These are phyloP conservation scores for Protobothrops mucrosquamatus DNA, from an alignment of 2,113 vertebrate species.

Conservation along the genomic window DNA sequence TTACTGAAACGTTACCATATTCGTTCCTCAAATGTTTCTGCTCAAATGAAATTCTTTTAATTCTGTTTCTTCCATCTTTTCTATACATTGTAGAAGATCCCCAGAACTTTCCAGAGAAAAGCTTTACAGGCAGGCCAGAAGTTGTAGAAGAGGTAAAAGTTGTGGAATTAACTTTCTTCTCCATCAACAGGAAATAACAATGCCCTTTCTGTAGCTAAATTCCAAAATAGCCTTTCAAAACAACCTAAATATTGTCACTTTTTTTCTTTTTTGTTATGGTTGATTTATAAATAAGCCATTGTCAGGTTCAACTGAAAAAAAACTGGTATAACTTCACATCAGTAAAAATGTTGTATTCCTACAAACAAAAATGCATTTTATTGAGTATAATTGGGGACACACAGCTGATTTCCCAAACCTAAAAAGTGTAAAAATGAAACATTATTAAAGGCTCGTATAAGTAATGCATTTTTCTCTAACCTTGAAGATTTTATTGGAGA, in stretches of 20 bases:
- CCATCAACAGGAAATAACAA: not conserved
- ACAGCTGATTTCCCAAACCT: not conserved
- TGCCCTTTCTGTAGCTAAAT: not conserved
- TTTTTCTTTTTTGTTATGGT: not conserved
- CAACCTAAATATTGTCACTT: not conserved
- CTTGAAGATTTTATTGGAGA: not conserved
- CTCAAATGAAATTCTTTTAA: not conserved
- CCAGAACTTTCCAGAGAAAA: not conserved
- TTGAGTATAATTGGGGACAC: not conserved
- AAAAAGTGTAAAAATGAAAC: slow-evolving; percentile 13
- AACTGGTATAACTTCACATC: not conserved
- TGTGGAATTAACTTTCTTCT: not conserved
- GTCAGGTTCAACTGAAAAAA: not conserved
- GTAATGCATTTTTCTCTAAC: slow-evolving; percentile 5
- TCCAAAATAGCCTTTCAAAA: not conserved
- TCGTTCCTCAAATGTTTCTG: not conserved
- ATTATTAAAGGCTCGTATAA: not conserved
- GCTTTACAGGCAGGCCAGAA: not conserved
- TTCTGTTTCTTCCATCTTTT: not conserved
- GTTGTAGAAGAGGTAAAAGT: not conserved
- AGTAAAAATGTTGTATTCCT: not conserved
- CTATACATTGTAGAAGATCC: not conserved
- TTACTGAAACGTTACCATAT: not conserved
- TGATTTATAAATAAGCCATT: not conserved
- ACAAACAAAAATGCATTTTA: not conserved